Conservation (phyloP, 2,888 invertebrate genomes). For the Bedellia somnulentella region DNA sequence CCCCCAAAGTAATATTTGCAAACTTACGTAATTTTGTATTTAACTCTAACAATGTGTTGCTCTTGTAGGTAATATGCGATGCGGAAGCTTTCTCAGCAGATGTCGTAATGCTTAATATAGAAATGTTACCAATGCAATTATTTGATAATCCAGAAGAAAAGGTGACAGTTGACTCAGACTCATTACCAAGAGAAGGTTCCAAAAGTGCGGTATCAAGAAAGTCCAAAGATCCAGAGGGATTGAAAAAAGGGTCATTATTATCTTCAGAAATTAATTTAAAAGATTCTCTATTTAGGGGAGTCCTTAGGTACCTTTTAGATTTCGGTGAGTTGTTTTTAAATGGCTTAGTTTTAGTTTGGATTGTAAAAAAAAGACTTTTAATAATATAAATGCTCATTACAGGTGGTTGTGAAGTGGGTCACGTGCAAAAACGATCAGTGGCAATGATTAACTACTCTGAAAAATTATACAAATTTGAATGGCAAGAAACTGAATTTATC, state of each 20-base stretch:
- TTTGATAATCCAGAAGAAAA: background rate
- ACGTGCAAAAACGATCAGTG: slow-evolving; percentile 30
- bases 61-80: slow-evolving; percentile 38
- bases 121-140: slow-evolving; percentile 28
- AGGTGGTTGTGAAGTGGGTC: slow-evolving; percentile 42
- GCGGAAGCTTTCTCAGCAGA: slow-evolving; percentile 51
- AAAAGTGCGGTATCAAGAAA: slow-evolving; percentile 17
- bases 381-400: too few species aligned
- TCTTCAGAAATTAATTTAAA: too few species aligned
- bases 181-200: background rate
- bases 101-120: slow-evolving; percentile 35
- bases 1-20: too few species aligned
- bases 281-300: too few species aligned
- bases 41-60: too few species aligned
- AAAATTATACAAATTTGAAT: slow-evolving; percentile 43
- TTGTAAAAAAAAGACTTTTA: too few species aligned
- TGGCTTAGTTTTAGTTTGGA: too few species aligned
- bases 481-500: slow-evolving; percentile 27
- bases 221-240: slow-evolving; percentile 19
- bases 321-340: slow-evolving; percentile 38
- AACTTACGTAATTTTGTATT: too few species aligned
- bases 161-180: background rate
- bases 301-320: slow-evolving; percentile 42
- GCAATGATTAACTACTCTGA: slow-evolving; percentile 48
- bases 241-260: too few species aligned